Evolutionary conservation across 2,797 vertebrate genomes (phyloP), one percentile per base, ranked within the genome.

Genomic region (Acanthurus tractus): DNA sequence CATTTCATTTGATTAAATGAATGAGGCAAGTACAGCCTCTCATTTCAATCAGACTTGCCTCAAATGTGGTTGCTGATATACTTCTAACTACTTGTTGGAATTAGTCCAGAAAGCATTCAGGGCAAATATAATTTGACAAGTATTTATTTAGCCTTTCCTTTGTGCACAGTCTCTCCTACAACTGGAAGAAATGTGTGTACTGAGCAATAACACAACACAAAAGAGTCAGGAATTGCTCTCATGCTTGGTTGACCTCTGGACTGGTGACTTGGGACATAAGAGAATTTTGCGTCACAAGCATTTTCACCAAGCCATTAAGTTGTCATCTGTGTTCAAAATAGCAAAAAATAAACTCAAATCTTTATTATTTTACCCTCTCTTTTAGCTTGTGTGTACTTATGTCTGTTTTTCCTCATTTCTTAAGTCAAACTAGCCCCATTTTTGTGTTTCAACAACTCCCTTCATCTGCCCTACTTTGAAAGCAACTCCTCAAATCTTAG

Each of bases 1-100:
- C 23, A 65, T 56, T 74, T 74, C 46, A 62, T 65, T 73, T 80
- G 10, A 63, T 67, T 20, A 78, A 53, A 74, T 73, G 52, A 77
- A 76, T 14, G 6, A 80, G 63, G 12, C 38, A 66, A 50, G 1
- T 53, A 49, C 58, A 81, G 59, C 62, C 53, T 71, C 72, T 78
- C 34, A 61, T 86, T 83, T 76, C 56, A 73, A 22, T 62, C 44
- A 48, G 29, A 49, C 53, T n/a, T 48, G 29, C 59, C 66, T 85
- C 25, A 46, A 54, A 48, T 59, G 70, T 72, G 36, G 36, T 13
- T 22, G 15, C 40, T 25, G 34, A 52, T 63, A 12, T 20, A 5
- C n/a, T 25, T 55, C 25, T 25, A 34, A 3, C n/a, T 44, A 8
- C 14, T 25, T 46, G 40, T 45, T 40, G 70, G 14, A 20, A 63